Percentiles rank a stretch among this genome's conserved stretches.
Evolutionary conservation across 2,888 invertebrate genomes (phyloP).

Genomic region (Macrophya annulata): DNA sequence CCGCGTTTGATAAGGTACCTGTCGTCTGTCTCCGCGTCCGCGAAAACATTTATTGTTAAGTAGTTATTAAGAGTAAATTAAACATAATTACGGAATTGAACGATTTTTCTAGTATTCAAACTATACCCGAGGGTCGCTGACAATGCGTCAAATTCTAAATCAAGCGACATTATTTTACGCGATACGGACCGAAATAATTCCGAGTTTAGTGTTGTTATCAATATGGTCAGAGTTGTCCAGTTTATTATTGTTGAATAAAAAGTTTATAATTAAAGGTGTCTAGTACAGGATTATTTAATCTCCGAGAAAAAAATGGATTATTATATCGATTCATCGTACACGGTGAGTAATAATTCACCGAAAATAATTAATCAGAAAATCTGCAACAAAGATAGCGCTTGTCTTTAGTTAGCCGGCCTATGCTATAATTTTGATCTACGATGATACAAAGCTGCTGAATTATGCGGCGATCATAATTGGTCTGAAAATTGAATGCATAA

Average conservation of each 20-base stretch:
- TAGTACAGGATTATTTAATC: not conserved
- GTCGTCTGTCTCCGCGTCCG: not conserved
- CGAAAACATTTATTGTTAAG: not conserved
- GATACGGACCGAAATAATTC: not conserved
- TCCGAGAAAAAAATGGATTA: not conserved
- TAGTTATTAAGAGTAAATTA: not conserved
- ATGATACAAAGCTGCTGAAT: too few species aligned
- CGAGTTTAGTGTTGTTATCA: not conserved
- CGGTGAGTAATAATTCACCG: slow-evolving; percentile 7
- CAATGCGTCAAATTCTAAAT: not conserved
- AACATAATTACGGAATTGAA: not conserved
- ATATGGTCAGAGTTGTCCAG: not conserved
- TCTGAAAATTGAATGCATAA: not conserved
- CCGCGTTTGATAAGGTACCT: not conserved
- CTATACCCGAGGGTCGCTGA: not conserved
- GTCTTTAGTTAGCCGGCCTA: not conserved
- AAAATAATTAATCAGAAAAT: not conserved
- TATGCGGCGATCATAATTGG: too few species aligned
- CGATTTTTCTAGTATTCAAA: not conserved
- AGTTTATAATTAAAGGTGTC: not conserved
- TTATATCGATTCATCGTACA: not conserved
- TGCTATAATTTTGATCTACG: too few species aligned
- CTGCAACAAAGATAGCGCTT: not conserved
- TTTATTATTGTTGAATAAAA: not conserved
- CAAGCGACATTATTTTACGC: not conserved